Conservation (phyloP, 2,113 vertebrate species). For the Rhinichthys klamathensis region DNA sequence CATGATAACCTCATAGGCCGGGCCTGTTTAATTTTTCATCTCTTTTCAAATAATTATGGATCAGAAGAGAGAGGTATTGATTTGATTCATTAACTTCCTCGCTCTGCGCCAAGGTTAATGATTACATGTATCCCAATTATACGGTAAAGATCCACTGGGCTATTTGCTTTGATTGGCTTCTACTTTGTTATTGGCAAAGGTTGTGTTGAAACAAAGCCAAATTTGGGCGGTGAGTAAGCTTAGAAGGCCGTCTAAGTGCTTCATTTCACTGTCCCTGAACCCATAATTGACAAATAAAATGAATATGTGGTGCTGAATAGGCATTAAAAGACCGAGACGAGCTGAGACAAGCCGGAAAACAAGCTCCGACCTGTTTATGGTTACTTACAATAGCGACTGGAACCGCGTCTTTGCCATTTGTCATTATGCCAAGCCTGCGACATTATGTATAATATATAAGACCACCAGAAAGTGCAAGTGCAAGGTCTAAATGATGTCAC, state of each 20-base stretch:
- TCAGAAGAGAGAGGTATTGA: conserved; percentile 97
- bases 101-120: conserved; percentile 95
- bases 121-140: conserved; percentile 96
- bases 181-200: conserved; percentile 78
- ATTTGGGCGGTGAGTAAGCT: conserved; percentile 55
- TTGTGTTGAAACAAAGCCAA: conserved; percentile 68
- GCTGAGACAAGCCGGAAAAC: conserved; percentile 21
- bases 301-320: conserved; percentile 64
- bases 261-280: conserved; percentile 52
- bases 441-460: conserved; percentile 14
- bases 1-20: conserved; percentile 92
- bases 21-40: conserved; percentile 98
- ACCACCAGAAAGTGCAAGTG: conserved; percentile 1
- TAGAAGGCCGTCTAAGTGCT: conserved; percentile 56
- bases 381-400: conserved; percentile 40
- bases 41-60: conserved; percentile 99
- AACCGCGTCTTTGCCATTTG: conserved; percentile 28
- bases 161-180: conserved; percentile 85
- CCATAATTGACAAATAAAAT: conserved; percentile 67
- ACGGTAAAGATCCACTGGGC: conserved; percentile 82
- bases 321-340: conserved; percentile 52
- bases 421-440: conserved; percentile 31
- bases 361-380: conserved; percentile 41
- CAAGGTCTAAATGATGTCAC: conserved; percentile 12
- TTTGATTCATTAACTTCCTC: conserved; percentile 97